A percentile compares a stretch with the other conserved stretches of the same genome.
Conservation (phyloP, 1,140 invertebrate genomes). For the Maconellicoccus hirsutus region DNA sequence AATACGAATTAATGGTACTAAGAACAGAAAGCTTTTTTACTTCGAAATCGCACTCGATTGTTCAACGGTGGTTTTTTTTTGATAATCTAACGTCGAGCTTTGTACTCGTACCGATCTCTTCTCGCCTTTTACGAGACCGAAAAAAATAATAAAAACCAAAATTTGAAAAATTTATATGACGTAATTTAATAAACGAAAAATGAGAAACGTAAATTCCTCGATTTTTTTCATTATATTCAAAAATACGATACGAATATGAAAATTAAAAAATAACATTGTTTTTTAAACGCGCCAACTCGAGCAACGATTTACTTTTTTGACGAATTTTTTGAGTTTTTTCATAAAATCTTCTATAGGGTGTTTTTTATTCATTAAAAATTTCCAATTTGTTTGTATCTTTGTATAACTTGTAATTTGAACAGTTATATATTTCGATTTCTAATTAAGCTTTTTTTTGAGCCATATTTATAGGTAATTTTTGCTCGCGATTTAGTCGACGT, state of each 20-base stretch:
- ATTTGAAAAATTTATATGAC: background rate
- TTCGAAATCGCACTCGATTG: background rate
- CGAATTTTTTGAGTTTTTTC: background rate
- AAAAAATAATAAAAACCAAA: background rate
- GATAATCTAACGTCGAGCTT: background rate
- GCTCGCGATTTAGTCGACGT: too few relatives aligned
- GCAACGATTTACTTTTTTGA: background rate
- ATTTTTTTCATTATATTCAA: background rate
- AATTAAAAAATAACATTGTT: slow-evolving; percentile 10
- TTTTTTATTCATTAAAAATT: slow-evolving; percentile 10
- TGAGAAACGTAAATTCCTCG: background rate
- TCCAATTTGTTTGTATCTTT: too few relatives aligned
- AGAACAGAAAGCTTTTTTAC: background rate
- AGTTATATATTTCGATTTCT: too few relatives aligned
- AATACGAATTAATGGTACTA: background rate
- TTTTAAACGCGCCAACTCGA: background rate
- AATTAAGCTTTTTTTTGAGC: too few relatives aligned
- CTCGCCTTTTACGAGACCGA: too few relatives aligned
- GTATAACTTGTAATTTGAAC: too few relatives aligned
- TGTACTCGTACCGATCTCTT: too few relatives aligned
- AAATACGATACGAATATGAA: background rate
- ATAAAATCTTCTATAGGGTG: background rate
- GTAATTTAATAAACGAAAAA: slow-evolving; percentile 1
- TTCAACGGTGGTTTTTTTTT: background rate
- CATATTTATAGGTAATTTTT: too few relatives aligned